Conservation (phyloP, 2,113 vertebrate genomes). For the Ophthalmolycus amberensis region DNA sequence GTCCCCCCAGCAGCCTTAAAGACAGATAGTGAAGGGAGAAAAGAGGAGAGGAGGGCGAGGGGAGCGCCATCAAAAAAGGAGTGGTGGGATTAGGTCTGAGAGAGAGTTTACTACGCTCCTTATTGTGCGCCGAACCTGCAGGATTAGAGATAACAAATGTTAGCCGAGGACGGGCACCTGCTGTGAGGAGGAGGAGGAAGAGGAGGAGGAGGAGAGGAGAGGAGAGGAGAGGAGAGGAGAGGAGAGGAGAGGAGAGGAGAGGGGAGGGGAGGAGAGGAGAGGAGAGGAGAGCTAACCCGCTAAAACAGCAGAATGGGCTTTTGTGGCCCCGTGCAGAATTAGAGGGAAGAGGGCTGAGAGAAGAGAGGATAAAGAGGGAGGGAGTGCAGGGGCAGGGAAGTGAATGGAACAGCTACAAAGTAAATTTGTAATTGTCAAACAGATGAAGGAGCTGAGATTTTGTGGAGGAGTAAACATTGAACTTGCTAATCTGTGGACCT, state of each 20-base stretch:
- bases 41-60: constrained; percentile 70
- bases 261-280: constrained; percentile 51
- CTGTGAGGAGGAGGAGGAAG: constrained; percentile 72
- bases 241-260: constrained; percentile 47
- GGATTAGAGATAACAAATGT: constrained; percentile 87
- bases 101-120: constrained; percentile 83
- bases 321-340: constrained; percentile 71
- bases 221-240: constrained; percentile 18
- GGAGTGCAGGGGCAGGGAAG: constrained; percentile 41
- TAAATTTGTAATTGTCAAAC: constrained; percentile 78
- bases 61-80: constrained; percentile 79
- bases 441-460: constrained; percentile 70
- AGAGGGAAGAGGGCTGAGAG: constrained; percentile 51
- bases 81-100: constrained; percentile 82
- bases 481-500: constrained; percentile 68
- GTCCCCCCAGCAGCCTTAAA: constrained; percentile 71
- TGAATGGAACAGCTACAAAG: constrained; percentile 64
- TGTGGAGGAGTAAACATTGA: constrained; percentile 63
- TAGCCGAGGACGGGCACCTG: constrained; percentile 80
- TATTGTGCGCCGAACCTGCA: constrained; percentile 83
- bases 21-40: constrained; percentile 75
- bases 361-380: constrained; percentile 43
- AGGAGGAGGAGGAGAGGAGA: constrained; percentile 24
- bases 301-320: constrained; percentile 79
- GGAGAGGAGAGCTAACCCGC: constrained; percentile 60